Percentiles rank a stretch among this genome's conserved stretches.
Conservation (phyloP, 2,888 invertebrate species). For the Nycteola revayana region DNA sequence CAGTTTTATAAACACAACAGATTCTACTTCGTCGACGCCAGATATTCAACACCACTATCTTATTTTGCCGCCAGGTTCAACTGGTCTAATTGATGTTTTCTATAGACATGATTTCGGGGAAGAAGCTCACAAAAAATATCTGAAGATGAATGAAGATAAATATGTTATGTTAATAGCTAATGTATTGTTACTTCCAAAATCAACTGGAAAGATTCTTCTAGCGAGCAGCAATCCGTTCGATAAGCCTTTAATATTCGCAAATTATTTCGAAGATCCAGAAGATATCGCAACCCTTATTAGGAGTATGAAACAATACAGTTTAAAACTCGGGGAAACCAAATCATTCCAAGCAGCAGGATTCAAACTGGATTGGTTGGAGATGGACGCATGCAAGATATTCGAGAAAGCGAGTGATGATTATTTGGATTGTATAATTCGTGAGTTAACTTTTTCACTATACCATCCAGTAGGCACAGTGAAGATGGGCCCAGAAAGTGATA, state of each 20-base stretch:
- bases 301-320: slow-evolving; percentile 67
- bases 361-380: slow-evolving; percentile 72
- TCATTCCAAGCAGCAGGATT: slow-evolving; percentile 78
- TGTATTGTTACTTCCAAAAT: slow-evolving; percentile 84
- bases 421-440: slow-evolving; percentile 84
- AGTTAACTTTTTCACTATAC: slow-evolving; percentile 78
- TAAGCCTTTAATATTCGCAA: slow-evolving; percentile 84
- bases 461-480: slow-evolving; percentile 80
- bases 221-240: slow-evolving; percentile 84
- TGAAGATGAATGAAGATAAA: slow-evolving; percentile 58
- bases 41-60: slow-evolving; percentile 83
- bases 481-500: slow-evolving; percentile 75
- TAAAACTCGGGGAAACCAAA: slow-evolving; percentile 69
- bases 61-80: slow-evolving; percentile 77
- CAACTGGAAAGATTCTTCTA: slow-evolving; percentile 82
- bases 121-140: slow-evolving; percentile 62
- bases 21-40: slow-evolving; percentile 47
- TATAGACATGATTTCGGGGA: slow-evolving; percentile 65
- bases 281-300: slow-evolving; percentile 78
- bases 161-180: slow-evolving; percentile 82
- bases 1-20: slow-evolving; percentile 79
- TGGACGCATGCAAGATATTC: slow-evolving; percentile 80
- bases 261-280: slow-evolving; percentile 83
- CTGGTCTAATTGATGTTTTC: slow-evolving; percentile 60
- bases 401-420: slow-evolving; percentile 83